Percentiles rank a stretch among this genome's conserved stretches.
Conservation (phyloP, 2,113 vertebrate genomes). For the Plecturocebus donacophilus region DNA sequence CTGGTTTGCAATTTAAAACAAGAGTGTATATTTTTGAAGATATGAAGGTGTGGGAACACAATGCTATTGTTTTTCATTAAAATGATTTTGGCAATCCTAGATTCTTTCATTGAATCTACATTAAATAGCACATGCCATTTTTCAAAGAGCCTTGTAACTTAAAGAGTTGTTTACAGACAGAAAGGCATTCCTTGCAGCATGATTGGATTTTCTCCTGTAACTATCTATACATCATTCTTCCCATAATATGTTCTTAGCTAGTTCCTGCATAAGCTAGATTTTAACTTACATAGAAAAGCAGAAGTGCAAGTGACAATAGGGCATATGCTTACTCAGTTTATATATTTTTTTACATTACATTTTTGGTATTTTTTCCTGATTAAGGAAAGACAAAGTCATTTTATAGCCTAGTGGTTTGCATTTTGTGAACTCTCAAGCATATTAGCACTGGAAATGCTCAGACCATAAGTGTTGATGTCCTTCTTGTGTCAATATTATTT, state of each 20-base stretch:
- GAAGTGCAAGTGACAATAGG: not conserved
- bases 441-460: not conserved
- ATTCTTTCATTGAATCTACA: not conserved
- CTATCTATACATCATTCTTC: not conserved
- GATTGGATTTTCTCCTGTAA: not conserved
- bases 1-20: not conserved
- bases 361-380: not conserved
- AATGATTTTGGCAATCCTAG: not conserved
- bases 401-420: not conserved
- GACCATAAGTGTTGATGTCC: not conserved
- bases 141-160: not conserved
- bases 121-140: not conserved
- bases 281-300: not conserved
- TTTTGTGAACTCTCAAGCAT: not conserved
- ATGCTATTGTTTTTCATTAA: not conserved
- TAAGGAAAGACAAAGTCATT: not conserved
- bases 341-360: not conserved
- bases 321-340: not conserved
- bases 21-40: not conserved
- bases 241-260: not conserved
- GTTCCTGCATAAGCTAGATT: not conserved
- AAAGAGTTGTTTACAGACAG: not conserved
- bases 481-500: conserved; percentile 6
- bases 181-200: not conserved
- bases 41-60: not conserved